These are phyloP conservation scores for Tethya wilhelma DNA, from an alignment of 37 sponge, comb jelly and placozoan species.

Conservation along the genomic window DNA sequence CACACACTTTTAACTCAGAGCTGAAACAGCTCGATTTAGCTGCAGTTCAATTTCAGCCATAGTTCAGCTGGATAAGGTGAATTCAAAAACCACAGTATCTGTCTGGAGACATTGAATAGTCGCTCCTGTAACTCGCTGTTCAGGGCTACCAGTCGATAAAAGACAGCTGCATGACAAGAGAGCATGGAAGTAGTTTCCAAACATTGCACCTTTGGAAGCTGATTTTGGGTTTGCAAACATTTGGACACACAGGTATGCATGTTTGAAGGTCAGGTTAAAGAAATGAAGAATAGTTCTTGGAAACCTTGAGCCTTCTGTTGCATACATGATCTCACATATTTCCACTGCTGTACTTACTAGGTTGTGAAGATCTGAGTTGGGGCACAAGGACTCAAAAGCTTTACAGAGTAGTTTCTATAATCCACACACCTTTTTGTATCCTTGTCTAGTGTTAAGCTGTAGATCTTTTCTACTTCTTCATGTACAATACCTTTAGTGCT, in stretches of 20 bases:
- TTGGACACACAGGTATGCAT: background rate
- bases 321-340: conserved; percentile 1
- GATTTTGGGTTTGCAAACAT: conserved; percentile 1
- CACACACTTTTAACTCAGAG: too few species aligned
- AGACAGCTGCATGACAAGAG: background rate
- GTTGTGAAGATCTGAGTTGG: background rate
- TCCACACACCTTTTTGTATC: background rate
- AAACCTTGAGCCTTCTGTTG: background rate
- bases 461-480: background rate
- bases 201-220: background rate
- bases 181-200: conserved; percentile 12
- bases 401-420: conserved; percentile 12
- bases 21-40: too few species aligned
- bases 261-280: background rate
- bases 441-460: background rate
- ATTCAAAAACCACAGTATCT: too few species aligned
- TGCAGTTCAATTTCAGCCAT: too few species aligned
- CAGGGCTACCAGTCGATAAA: background rate
- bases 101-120: background rate
- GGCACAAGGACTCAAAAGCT: background rate
- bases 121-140: conserved; percentile 4
- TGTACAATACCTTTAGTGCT: too few species aligned
- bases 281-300: background rate
- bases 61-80: too few species aligned
- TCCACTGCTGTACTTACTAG: background rate